A percentile compares a stretch with the other conserved stretches of the same genome.
Evolutionary conservation across 2,113 vertebrate species (phyloP).

Genomic region (Serilophus lunatus): DNA sequence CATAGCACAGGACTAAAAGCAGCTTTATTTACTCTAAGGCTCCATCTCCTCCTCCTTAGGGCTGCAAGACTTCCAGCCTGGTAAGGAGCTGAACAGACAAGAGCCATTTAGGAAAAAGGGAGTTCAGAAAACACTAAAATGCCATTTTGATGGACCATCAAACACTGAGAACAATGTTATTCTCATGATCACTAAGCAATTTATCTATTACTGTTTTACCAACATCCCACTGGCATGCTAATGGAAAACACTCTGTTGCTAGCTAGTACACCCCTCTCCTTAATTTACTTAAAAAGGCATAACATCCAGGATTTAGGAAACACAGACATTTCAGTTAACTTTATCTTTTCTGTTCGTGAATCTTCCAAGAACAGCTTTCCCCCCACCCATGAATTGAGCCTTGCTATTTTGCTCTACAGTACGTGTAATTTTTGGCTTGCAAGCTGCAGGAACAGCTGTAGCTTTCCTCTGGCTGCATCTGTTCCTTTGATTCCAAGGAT

Average conservation of each 20-base stretch:
- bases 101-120: background rate
- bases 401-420: background rate
- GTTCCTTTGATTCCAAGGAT: background rate
- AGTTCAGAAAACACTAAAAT: background rate
- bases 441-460: slow-evolving; percentile 18
- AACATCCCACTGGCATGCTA: background rate
- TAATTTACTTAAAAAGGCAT: background rate
- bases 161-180: background rate
- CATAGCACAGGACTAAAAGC: background rate
- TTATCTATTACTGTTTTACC: background rate
- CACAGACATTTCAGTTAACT: background rate
- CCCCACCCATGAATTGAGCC: background rate
- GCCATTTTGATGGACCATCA: background rate
- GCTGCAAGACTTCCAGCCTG: background rate
- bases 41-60: background rate
- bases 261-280: background rate
- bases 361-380: background rate
- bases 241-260: background rate
- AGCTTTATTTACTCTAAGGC: slow-evolving; percentile 52
- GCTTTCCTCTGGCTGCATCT: background rate
- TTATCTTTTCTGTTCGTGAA: background rate
- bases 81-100: slow-evolving; percentile 3
- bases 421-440: background rate
- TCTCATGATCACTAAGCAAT: background rate
- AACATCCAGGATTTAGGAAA: background rate